phyloP scores from a whole-genome alignment of 64 coral and sea anemone species.

The Actinia equina region DNA sequence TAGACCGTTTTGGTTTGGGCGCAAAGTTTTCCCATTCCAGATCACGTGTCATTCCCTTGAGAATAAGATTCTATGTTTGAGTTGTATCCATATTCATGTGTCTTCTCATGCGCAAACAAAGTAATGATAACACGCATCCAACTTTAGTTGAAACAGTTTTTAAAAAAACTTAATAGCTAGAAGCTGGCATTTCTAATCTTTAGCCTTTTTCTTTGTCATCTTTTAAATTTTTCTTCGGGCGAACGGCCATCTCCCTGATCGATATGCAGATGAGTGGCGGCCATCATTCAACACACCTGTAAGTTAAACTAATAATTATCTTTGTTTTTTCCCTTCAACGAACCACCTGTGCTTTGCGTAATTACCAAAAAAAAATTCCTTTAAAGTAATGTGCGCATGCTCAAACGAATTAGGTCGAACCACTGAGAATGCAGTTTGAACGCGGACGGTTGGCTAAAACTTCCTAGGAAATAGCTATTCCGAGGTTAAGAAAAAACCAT shows the following conservation, averaged over 20 bases:
- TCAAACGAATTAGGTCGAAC: not conserved
- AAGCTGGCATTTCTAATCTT: not conserved
- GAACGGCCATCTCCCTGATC: not conserved
- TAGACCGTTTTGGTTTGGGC: no score
- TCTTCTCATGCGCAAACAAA: no score
- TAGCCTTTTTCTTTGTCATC: not conserved
- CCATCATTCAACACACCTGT: not conserved
- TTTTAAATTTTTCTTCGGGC: not conserved
- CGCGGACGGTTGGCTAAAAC: no score
- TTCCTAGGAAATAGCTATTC: no score
- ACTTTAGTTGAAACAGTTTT: no score
- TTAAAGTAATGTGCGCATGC: not conserved
- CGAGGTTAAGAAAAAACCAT: no score
- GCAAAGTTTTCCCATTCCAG: no score
- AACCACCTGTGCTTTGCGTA: not conserved
- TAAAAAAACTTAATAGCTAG: no score
- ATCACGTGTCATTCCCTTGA: no score
- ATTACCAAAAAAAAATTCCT: not conserved
- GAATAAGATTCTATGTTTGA: no score
- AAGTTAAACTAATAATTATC: not conserved
- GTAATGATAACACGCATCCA: no score
- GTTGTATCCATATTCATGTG: no score
- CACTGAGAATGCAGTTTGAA: not conserved
- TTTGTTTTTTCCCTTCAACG: not conserved
- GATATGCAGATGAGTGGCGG: not conserved